Evolutionary conservation across 2,888 invertebrate genomes (phyloP).

Genomic region (Pasiphila rectangulata): DNA sequence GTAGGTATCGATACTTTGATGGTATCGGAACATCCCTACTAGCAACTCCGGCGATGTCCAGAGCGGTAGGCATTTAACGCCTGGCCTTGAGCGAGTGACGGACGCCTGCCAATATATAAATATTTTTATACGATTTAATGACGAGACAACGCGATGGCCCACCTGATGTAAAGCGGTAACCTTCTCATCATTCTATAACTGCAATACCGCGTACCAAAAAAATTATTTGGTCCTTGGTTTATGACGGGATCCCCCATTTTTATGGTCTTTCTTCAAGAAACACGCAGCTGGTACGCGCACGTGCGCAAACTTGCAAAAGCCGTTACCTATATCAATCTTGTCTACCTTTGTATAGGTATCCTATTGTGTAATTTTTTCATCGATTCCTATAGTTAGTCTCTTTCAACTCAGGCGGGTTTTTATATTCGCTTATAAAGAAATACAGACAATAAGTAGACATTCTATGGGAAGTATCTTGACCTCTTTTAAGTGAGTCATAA

Average conservation of each 20-base stretch:
- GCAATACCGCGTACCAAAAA: no score
- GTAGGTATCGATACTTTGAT: no score
- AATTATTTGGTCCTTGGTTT: not conserved
- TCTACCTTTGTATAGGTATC: conserved; percentile 60
- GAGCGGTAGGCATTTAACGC: no score
- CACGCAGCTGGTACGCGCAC: conserved; percentile 69
- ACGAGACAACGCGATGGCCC: no score
- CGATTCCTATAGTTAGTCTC: conserved; percentile 20
- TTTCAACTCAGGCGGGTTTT: conserved; percentile 12
- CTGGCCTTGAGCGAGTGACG: no score
- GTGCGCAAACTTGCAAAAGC: conserved; percentile 67
- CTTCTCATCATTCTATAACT: no score
- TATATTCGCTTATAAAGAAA: not conserved
- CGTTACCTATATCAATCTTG: conserved; percentile 73
- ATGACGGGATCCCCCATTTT: conserved; percentile 28
- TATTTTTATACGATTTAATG: no score
- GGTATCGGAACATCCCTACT: no score
- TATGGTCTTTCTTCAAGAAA: conserved; percentile 23
- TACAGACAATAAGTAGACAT: not conserved
- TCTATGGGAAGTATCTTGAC: not conserved
- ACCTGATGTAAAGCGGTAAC: no score
- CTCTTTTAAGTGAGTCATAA: not conserved
- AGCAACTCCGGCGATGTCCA: no score
- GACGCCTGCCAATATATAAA: no score
- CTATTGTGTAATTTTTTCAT: conserved; percentile 55